Conservation (phyloP, 2,888 invertebrate genomes). For the Dryobotodes eremita region DNA sequence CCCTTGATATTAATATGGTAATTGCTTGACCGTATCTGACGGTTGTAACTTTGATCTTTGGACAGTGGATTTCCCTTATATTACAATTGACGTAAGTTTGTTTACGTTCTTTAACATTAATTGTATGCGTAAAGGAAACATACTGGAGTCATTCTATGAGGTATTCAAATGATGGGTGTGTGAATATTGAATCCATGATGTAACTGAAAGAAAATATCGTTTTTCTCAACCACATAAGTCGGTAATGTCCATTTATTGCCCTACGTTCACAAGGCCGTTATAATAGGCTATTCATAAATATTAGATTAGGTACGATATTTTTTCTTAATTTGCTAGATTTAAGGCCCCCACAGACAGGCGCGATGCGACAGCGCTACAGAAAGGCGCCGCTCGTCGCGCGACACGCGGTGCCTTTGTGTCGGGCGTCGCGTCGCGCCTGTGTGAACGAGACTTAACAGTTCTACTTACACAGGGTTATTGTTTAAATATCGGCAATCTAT, state of each 20-base stretch:
- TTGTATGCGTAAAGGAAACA: slow-evolving; percentile 33
- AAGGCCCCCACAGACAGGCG: too few relatives aligned
- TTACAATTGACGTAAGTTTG: slow-evolving; percentile 46
- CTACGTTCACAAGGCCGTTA: not conserved
- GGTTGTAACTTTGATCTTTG: slow-evolving; percentile 33
- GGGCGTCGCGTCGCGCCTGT: too few relatives aligned
- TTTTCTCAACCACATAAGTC: not conserved
- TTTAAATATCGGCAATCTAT: too few relatives aligned
- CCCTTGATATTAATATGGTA: slow-evolving; percentile 6
- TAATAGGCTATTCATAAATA: not conserved
- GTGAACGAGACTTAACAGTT: too few relatives aligned
- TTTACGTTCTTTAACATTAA: slow-evolving; percentile 24
- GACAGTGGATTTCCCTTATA: slow-evolving; percentile 31
- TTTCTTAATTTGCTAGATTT: too few relatives aligned
- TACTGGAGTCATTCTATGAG: slow-evolving; percentile 3
- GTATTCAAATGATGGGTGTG: not conserved
- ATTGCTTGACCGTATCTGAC: not conserved
- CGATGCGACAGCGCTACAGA: too few relatives aligned
- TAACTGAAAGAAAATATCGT: slow-evolving; percentile 6
- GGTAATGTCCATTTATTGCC: too few relatives aligned
- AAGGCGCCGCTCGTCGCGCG: too few relatives aligned
- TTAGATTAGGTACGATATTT: not conserved
- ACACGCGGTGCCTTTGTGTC: too few relatives aligned
- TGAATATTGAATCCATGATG: slow-evolving; percentile 18
- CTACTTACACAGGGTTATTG: too few relatives aligned